These are phyloP conservation scores for Lysiphlebus fabarum DNA, from an alignment of 1,140 invertebrate genomes.

Conservation along the genomic window DNA sequence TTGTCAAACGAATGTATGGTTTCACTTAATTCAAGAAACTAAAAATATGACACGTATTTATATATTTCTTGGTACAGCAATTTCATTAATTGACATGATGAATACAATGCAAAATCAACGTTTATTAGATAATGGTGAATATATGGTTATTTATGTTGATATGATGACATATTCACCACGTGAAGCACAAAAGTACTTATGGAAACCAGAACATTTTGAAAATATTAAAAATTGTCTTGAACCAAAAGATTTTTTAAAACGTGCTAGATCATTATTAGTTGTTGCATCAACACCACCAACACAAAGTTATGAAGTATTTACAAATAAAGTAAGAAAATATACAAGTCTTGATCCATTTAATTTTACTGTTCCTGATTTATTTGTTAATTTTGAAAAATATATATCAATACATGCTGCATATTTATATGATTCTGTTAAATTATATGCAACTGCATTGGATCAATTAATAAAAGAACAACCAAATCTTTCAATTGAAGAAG, in stretches of 20 bases:
- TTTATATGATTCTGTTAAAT: constrained; percentile 89
- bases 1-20: constrained; percentile 75
- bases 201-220: constrained; percentile 62
- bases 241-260: constrained; percentile 65
- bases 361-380: constrained; percentile 63
- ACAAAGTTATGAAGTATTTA: constrained; percentile 72
- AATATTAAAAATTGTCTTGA: constrained; percentile 62
- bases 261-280: constrained; percentile 77
- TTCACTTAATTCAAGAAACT: constrained; percentile 81
- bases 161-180: constrained; percentile 78
- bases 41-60: constrained; percentile 90
- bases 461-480: constrained; percentile 64
- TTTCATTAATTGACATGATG: constrained; percentile 85
- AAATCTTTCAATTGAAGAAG: constrained; percentile 64
- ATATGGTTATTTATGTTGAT: constrained; percentile 93
- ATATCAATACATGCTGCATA: constrained; percentile 93
- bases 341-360: constrained; percentile 74
- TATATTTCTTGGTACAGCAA: constrained; percentile 81
- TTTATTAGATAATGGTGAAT: constrained; percentile 86
- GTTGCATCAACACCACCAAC: constrained; percentile 79
- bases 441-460: constrained; percentile 86
- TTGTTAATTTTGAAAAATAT: constrained; percentile 67
- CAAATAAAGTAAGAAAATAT: constrained; percentile 71
- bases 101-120: constrained; percentile 81
- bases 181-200: constrained; percentile 81